Evolutionary conservation across 2,113 vertebrate species (phyloP), one percentile per base, ranked within the genome.

Genomic region (Lagopus leucura): DNA sequence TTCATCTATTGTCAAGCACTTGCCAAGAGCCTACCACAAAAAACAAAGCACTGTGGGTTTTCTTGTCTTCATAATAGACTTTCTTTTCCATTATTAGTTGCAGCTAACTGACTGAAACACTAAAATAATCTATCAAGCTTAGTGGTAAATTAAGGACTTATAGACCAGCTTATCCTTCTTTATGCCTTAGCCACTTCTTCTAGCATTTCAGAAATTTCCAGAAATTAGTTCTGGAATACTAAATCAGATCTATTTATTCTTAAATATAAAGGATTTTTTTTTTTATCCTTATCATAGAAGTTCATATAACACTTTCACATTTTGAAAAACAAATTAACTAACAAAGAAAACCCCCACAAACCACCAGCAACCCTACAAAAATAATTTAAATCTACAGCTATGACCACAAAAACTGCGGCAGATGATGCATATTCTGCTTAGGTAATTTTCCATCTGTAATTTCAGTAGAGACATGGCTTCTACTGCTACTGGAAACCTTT

Each of bases 131-230:
- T 72, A 88, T 92, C 48, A 89, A 30, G 27, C 19, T 82, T 69
- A 82, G 34, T 10, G 89, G 82, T 30, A 73, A 84, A 93, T 76
- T 50, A 58, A 82, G 85, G 78, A 89, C 85, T 91, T 80, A 87
- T 50, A 89, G 66, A 13, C 10, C 5, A 57, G 11, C 24, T 12
- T 87, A 8, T 42, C 13, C 6, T 4, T 65, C 11, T 38, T 52
- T 89, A 71, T 72, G 4, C 40, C 21, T 76, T 38, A 85, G 22
- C 8, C 5, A 55, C 65, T 85, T 66, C 24, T 71, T 13, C n/a
- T 32, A 66, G 12, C 2, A 34, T 65, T 90, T 93, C 14, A 76
- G 28, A 79, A 94, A 79, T 76, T 32, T 3, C 27, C 52, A 54
- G 13, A 28, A 28, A 54, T 4, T 81, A 19, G 74, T 64, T 82